Evolutionary conservation across 2,888 invertebrate species (phyloP), one percentile per base, ranked within the genome.

Genomic region (Pseudococcus viburni): DNA sequence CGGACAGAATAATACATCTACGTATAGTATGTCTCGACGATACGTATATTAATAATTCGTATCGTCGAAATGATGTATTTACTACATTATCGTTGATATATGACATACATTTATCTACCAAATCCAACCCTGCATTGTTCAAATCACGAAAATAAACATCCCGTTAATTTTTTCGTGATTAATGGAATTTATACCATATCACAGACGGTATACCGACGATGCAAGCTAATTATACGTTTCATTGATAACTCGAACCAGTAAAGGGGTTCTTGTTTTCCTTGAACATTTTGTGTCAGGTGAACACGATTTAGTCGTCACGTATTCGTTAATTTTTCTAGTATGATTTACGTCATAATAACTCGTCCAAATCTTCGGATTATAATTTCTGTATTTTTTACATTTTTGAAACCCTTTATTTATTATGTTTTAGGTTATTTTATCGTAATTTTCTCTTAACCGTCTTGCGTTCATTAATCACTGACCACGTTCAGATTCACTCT

Each of bases 401-500:
- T 33, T 33, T 73, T 33, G 0, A 73, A 73, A 73, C 26, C 12
- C 12, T 33, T 26, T 33, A 26, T 26, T 73, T 73, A 73, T 73
- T 6, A 12, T 26, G 68, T 73, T 73, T 73, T 33, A 73, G 26
- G 68, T 73, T 12, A 33, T 26, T 73, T 73, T 73, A 6, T 12
- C 15, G 0, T n/a, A 73, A 26, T 73, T 80, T 80, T 42, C 42
- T 42, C 42, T 15, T 46, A 46, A 19, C 9, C 9, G n/a, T 80
- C 5, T 80, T 19, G 59, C 59, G 42, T 6, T 80, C 80, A 80
- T 80, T 80, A 80, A 80, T 80, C 80, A 80, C 80, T 80, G 80
- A 80, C 80, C 80, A 80, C 80, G 80, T 42, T 80, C 80, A 80
- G 42, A 80, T 80, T 80, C 80, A 80, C 80, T 80, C 80, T 80